phyloP scores from a whole-genome alignment of 2,888 invertebrate species.

The Xanthia togata region DNA sequence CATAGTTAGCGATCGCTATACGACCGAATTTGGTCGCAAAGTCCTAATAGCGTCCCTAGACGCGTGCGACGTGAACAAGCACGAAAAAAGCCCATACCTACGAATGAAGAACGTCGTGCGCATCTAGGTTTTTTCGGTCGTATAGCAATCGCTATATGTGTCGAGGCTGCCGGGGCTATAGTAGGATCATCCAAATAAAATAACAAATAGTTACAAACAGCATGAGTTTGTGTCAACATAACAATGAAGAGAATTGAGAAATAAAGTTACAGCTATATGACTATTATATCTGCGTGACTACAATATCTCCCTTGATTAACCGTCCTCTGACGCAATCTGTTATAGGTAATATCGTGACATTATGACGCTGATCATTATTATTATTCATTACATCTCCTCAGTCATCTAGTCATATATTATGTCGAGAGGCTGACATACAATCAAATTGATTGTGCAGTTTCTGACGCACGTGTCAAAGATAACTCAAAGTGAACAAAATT shows the following conservation, averaged over 20 bases:
- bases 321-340: not conserved
- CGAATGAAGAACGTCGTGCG: no score
- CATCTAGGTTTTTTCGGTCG: no score
- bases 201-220: no score
- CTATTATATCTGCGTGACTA: conserved; percentile 1
- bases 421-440: conserved; percentile 2
- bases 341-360: not conserved
- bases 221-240: not conserved
- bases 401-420: not conserved
- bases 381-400: conserved; percentile 13
- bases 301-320: conserved; percentile 5
- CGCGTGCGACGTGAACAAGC: no score
- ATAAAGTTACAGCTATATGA: not conserved
- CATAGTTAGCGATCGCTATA: no score
- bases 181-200: no score
- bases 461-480: not conserved
- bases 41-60: no score
- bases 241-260: not conserved
- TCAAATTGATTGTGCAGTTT: not conserved
- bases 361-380: conserved; percentile 9
- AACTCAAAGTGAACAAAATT: not conserved
- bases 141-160: no score
- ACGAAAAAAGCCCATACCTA: no score
- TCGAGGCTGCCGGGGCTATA: no score
- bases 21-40: no score